Conservation (phyloP, 2,113 vertebrate genomes). For the Myanophis thanlyinensis region DNA sequence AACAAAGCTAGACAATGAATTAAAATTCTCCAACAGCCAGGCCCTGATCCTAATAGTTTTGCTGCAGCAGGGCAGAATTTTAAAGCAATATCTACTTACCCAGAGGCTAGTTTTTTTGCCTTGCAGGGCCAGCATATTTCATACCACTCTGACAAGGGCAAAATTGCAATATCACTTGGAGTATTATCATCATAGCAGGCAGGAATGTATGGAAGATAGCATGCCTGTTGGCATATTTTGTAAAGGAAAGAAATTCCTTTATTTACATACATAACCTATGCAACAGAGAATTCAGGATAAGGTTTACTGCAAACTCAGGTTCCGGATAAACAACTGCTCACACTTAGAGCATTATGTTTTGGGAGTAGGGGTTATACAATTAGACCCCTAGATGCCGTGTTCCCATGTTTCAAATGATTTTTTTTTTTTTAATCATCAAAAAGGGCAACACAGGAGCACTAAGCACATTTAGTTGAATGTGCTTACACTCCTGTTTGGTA, state of each 20-base stretch:
- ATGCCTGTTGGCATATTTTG: neutral
- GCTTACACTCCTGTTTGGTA: neutral
- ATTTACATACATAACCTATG: neutral
- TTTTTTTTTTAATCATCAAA: neutral
- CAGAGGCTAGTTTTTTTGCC: neutral
- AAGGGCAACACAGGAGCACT: neutral
- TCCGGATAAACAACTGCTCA: neutral
- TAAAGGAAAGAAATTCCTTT: neutral
- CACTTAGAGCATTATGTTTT: neutral
- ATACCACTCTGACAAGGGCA: neutral
- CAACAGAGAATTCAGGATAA: neutral
- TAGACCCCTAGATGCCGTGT: neutral
- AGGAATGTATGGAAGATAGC: neutral
- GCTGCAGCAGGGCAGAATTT: neutral
- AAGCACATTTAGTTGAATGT: neutral
- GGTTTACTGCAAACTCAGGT: neutral
- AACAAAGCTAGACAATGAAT: conserved; percentile 46
- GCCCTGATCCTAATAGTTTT: conserved; percentile 8
- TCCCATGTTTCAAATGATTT: neutral
- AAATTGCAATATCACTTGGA: neutral
- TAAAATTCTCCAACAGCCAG: conserved; percentile 13
- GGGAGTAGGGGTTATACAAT: neutral
- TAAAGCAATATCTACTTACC: neutral
- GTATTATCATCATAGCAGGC: neutral
- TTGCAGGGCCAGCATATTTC: neutral